Evolutionary conservation across 2,113 vertebrate species (phyloP), one percentile per base, ranked within the genome.

Genomic region (Hippocampus zosterae): DNA sequence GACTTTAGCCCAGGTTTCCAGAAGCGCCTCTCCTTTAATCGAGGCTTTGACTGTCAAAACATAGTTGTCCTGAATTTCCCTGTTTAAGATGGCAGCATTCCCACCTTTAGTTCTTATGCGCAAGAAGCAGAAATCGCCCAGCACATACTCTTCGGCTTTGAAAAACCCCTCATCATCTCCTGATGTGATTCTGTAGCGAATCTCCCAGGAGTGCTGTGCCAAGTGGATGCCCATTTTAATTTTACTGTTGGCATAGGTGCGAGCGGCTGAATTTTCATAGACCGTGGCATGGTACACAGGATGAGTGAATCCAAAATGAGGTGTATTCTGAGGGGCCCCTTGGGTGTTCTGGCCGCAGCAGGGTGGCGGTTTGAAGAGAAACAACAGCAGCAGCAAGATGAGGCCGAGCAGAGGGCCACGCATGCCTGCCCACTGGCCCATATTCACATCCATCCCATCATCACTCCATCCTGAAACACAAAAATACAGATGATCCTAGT

Each of bases 111-210:
- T 98, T 88, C 97, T 93, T 89, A 99, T 95, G 73, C 97, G 93
- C 71, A 99, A 87, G 79, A 99, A 99, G 86, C 96, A 99, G 81
- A 99, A 99, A 88, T 99, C 96, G 3, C 96, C 97, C 64, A 99
- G 93, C 33, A 95, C 80, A 9, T 95, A 94, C 81, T 98, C 96
- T 77, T 99, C 97, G 0, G 96, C 97, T 87, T 99, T 98, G 86
- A 99, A 99, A 83, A 99, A 96, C 0, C 97, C 95, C 72, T 99
- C 97, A 0, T 98, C 97, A 1, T 99, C 97, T 2, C 97, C 97
- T 6, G 95, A 95, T n/a, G 96, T 95, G 77, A 99, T 96, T 88
- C 93, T 92, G 88, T 96, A 99, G 65, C 98, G 97, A 75, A 98
- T 91, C 73, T 99, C 97, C 97, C 97, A 98, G 0, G 94, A 96